Base-by-base conservation (phyloP, 1,140 invertebrate genomes). In the Calephelis nemesis region DNA sequence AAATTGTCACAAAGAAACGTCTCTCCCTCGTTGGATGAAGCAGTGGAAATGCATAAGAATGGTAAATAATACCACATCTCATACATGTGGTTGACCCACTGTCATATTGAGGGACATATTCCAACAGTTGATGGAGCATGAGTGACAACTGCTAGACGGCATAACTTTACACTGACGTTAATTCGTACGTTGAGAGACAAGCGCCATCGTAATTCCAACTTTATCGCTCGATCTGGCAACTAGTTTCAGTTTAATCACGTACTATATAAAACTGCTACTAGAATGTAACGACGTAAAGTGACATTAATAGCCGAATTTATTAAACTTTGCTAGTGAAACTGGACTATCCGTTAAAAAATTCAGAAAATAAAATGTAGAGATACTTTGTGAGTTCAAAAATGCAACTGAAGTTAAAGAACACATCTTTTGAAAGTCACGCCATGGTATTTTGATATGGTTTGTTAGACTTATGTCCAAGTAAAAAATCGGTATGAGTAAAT, bases 51-150 rank as follows among this genome's bases (percentile, higher is more conserved):
- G 85, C 81, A 88, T 79, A 73, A 78, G 72, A 68, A 87, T 71
- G 89, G 85, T 80, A 82, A 83, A 85, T 90, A 86, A 63, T 82
- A 78, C 84, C 82, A 86, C 81, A 84, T 89, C 80, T 73, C 68
- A 77, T 79, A 86, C 90, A 92, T 90, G 81, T 92, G 90, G 84
- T 79, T 90, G 89, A 91, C 87, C 87, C 80, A 79, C 67, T 79
- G 83, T 91, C 85, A 91, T 85, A 92, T 83, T 84, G 81, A 30
- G 30, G 30, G 30, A 84, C 81, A 78, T 85, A 84, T 86, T 84
- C 82, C 81, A 88, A 79, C 87, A 88, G 83, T 92, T 92, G 88
- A 92, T 92, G 89, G 79, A 85, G 89, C 88, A 91, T 92, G 91
- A 92, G 87, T 89, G 89, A 91, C 90, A 91, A 79, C 75, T 79